Evolutionary conservation across 2,797 vertebrate genomes (phyloP).

Genomic region (Pipistrellus pipistrellus): DNA sequence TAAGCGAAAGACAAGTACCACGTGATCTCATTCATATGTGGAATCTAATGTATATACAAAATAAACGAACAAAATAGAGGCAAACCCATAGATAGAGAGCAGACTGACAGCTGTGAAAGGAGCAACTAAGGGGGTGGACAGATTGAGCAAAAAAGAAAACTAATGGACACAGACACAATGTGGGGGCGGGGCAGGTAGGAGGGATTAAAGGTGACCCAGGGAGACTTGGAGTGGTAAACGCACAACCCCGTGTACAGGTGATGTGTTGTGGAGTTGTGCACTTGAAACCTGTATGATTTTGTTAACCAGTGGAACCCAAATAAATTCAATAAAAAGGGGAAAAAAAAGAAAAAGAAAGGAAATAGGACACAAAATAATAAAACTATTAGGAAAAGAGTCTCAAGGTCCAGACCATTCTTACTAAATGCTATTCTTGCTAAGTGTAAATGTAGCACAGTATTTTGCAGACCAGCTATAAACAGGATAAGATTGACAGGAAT

Average conservation of each 20-base stretch:
- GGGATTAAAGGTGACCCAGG: neutral
- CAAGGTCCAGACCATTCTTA: neutral
- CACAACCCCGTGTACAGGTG: neutral
- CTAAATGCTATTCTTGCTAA: neutral
- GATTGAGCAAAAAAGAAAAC: neutral
- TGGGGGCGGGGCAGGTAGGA: neutral
- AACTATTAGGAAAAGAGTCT: no score
- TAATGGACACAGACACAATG: neutral
- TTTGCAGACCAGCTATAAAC: no score
- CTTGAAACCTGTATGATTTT: neutral
- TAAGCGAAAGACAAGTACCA: neutral
- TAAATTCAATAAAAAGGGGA: neutral
- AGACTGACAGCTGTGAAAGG: neutral
- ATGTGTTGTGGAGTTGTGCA: neutral
- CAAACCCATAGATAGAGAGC: no score
- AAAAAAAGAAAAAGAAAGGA: no score
- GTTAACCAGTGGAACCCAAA: neutral
- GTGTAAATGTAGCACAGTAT: no score
- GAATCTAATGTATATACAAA: neutral
- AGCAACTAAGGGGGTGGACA: no score
- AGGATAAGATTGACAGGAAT: neutral
- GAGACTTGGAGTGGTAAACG: neutral
- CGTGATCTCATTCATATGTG: neutral
- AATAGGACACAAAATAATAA: no score
- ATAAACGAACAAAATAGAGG: neutral